These are phyloP conservation scores for Pelusios castaneus DNA, from an alignment of 2,113 vertebrate genomes.

Conservation along the genomic window DNA sequence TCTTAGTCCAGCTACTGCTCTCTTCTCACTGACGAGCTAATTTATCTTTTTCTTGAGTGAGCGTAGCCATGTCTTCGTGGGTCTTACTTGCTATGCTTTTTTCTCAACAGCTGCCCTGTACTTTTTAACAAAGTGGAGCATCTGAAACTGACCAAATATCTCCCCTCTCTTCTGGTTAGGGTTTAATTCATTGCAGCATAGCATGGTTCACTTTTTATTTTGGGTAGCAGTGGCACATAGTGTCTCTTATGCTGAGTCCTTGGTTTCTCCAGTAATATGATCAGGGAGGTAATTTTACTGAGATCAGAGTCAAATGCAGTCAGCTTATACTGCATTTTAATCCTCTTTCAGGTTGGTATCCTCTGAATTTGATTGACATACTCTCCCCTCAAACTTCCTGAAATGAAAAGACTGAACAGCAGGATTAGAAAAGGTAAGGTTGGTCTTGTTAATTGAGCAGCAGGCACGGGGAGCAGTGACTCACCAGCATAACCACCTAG, in stretches of 20 bases:
- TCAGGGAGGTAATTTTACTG: not conserved
- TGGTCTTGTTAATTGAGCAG: not conserved
- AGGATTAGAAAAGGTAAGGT: not conserved
- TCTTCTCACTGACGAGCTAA: not conserved
- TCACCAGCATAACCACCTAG: not conserved
- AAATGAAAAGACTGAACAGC: not conserved
- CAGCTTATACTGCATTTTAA: conserved; percentile 2
- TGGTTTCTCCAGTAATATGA: not conserved
- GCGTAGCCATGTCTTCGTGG: not conserved
- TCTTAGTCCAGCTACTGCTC: not conserved
- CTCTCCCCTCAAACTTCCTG: not conserved
- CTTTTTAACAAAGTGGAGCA: not conserved
- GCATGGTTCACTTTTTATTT: not conserved
- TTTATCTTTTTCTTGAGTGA: conserved; percentile 10
- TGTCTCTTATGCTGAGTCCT: not conserved
- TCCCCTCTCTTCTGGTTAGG: not conserved
- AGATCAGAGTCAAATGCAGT: not conserved
- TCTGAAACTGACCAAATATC: not conserved
- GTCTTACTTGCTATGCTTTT: not conserved
- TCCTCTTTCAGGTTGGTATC: not conserved
- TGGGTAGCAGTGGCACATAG: not conserved
- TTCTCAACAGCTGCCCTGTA: not conserved
- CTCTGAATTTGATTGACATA: conserved; percentile 29
- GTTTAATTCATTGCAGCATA: not conserved
- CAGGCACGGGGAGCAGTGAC: not conserved